Conservation (phyloP, 2,797 vertebrate genomes). For the Simalia tracyae region DNA sequence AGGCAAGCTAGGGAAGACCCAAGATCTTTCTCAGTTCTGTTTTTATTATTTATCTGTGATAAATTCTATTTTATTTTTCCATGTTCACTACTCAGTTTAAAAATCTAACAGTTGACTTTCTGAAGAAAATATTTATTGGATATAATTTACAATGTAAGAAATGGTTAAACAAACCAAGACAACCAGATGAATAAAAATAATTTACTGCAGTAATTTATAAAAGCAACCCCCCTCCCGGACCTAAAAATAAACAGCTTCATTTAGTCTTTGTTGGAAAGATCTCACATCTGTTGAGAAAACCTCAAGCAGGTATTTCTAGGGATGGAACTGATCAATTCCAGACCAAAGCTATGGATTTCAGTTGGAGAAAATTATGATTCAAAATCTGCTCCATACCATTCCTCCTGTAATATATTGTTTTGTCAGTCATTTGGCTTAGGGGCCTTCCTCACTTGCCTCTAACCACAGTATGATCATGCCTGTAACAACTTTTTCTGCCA, state of each 20-base stretch:
- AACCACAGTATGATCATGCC: too few species aligned
- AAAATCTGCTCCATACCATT: neutral
- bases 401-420: neutral
- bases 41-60: neutral
- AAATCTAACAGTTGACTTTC: neutral
- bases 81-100: neutral
- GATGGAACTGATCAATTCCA: neutral
- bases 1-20: conserved; percentile 6
- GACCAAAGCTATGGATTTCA: neutral
- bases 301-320: neutral
- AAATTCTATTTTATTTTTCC: neutral
- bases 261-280: neutral
- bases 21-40: neutral
- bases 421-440: neutral
- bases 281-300: neutral
- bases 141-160: neutral
- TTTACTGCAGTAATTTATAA: neutral
- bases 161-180: neutral
- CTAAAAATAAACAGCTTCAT: neutral
- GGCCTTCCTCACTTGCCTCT: too few species aligned
- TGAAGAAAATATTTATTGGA: neutral
- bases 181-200: neutral
- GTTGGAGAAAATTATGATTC: neutral
- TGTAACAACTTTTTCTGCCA: too few species aligned
- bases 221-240: neutral